Evolutionary conservation across 2,888 invertebrate genomes (phyloP), one percentile per base, ranked within the genome.

Genomic region (Frankliniella intonsa): DNA sequence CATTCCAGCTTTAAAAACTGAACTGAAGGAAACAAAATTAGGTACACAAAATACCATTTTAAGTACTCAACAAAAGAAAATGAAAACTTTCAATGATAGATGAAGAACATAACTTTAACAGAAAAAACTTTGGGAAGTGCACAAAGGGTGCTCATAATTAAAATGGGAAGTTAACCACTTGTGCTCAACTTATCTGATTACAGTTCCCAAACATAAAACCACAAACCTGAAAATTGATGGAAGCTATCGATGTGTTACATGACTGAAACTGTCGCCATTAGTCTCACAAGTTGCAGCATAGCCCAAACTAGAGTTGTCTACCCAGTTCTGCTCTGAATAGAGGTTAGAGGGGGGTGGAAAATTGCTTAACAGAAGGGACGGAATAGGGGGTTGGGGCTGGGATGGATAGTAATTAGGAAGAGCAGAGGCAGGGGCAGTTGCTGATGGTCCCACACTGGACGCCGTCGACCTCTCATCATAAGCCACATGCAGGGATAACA

Each of bases 191-290:
- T 5, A 38, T 38, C 38, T 38, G 38, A 38, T 17, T 17, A 62
- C 17, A 62, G 8, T n/a, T 17, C 55, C n/a, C n/a, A 19, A n/a
- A 62, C 17, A 62, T 62, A 7, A 62, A 17, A 17, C 7, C 62
- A 62, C 62, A 62, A 62, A 62, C 62, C 62, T 62, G 62, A 62
- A 62, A 17, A 62, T 62, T 62, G 62, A 62, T 62, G 62, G 17
- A 62, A n/a, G 17, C n/a, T 62, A 62, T 62, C 62, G 17, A 62
- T 17, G 62, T 0, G 62, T 17, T 62, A 62, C n/a, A 0, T 17
- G 62, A 62, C 62, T 62, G 62, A 62, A 62, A 62, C 62, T 14
- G 3, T 62, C 7, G 62, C 62, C 62, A 62, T 62, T 62, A 19
- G 62, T 17, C n/a, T 62, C 62, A 17, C 17, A 1, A n/a, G 62